Base-by-base conservation (phyloP, 2,113 vertebrate species). In the Phoxinus phoxinus region DNA sequence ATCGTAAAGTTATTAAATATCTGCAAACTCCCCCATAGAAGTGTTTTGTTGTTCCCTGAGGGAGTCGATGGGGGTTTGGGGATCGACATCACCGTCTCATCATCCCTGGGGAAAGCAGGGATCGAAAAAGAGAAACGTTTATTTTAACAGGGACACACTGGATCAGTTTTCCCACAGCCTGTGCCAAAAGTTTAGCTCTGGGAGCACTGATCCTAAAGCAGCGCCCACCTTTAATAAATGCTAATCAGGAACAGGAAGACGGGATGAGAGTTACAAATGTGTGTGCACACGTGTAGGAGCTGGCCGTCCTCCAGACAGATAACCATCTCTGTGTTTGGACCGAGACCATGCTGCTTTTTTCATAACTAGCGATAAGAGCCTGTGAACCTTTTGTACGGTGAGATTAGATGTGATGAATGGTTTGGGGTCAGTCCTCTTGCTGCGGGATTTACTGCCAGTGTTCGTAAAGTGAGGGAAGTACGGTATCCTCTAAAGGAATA, bases 81-180 rank as follows among this genome's bases (percentile, higher is more conserved):
- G 76, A 76, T 51, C 17, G 27, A 37, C 71, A 74, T 44, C 35
- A 44, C 21, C 12, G 17, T 83, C 32, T 37, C 81, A 89, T 93
- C 85, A 15, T 87, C 91, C 93, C 90, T 71, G 82, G 90, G 89
- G 88, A 88, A 88, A 59, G 19, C 61, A 78, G n/a, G 73, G 86
- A 90, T 89, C 91, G 93, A 92, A 94, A 93, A 92, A 90, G 83
- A 87, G 87, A 90, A 86, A 75, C 41, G 86, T 92, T 94, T 94
- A 90, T 94, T 93, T 93, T 86, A 89, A 92, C 88, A 91, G 81
- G 89, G 89, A 88, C 90, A 87, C 90, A 85, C 77, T n/a, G 85
- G 90, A 92, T 92, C 89, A 90, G 90, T 90, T 91, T 94, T 94
- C 93, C 93, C 94, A 94, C 89, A 91, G 84, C 84, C 86, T 85